Conservation (phyloP, 2,888 invertebrate species). For the Vesta saturnalis region DNA sequence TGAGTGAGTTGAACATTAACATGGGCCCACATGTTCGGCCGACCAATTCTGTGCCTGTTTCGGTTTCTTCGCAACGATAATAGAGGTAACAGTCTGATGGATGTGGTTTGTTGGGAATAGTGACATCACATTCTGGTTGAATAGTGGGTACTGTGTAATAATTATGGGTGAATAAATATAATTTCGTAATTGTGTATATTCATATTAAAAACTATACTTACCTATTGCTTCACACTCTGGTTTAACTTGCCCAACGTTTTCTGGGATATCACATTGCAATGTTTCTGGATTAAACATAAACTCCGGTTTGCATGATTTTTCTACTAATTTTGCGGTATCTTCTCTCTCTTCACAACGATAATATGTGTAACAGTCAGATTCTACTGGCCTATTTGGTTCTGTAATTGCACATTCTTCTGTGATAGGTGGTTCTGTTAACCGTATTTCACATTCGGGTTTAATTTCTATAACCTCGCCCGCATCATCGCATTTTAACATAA, state of each 20-base stretch:
- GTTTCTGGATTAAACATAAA: slow-evolving; percentile 5
- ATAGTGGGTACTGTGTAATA: neutral
- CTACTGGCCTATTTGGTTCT: neutral
- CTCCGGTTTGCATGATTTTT: neutral
- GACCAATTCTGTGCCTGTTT: neutral
- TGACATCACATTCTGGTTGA: neutral
- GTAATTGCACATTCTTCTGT: neutral
- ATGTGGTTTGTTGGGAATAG: neutral
- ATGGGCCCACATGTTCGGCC: neutral
- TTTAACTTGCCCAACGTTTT: neutral
- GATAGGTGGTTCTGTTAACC: no score
- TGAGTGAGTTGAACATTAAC: neutral
- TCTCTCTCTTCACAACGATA: neutral
- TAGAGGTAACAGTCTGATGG: neutral
- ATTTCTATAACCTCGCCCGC: no score
- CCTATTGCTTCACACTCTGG: neutral
- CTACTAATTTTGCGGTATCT: neutral
- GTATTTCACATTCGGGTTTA: no score
- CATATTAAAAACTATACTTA: neutral
- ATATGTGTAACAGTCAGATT: neutral
- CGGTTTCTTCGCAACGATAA: neutral
- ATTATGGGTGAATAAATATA: neutral
- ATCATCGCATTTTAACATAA: no score
- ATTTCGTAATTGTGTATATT: neutral
- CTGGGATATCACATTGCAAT: neutral